A percentile compares a stretch with the other conserved stretches of the same genome.
These are phyloP conservation scores for Indicator indicator DNA, from an alignment of 2,113 vertebrate genomes.

Conservation along the genomic window DNA sequence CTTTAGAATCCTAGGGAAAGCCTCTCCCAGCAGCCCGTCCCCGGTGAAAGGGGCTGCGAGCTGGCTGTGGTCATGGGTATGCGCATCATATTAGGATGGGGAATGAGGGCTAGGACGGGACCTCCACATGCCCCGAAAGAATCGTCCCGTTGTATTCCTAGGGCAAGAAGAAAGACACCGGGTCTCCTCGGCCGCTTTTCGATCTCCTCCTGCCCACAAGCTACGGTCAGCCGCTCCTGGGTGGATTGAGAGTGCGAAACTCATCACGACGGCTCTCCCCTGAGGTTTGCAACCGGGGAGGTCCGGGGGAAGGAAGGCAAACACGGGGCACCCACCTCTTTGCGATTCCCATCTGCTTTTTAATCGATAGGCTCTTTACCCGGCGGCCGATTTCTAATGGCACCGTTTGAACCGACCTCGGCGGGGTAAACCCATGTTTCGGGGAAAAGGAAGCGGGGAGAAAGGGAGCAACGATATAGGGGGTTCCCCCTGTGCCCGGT, in stretches of 20 bases:
- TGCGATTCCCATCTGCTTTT: background rate
- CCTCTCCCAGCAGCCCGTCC: too few relatives aligned
- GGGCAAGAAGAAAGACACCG: too few relatives aligned
- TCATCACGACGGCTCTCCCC: background rate
- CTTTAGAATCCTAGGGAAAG: background rate
- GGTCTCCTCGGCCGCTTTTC: background rate
- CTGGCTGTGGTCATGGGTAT: too few relatives aligned
- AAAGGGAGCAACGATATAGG: too few relatives aligned
- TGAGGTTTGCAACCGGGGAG: too few relatives aligned
- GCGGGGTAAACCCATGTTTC: background rate
- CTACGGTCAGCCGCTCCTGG: background rate
- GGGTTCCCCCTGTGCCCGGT: too few relatives aligned
- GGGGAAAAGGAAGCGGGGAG: too few relatives aligned
- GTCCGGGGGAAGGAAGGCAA: accelerated
- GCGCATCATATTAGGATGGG: background rate
- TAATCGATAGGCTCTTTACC: background rate
- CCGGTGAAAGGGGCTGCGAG: background rate
- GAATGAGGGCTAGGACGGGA: background rate
- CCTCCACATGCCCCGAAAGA: accelerated
- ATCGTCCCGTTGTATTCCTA: background rate
- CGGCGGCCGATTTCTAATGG: background rate
- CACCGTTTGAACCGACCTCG: too few relatives aligned
- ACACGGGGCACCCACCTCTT: background rate
- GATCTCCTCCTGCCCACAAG: background rate
- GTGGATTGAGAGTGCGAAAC: background rate